Conservation (phyloP, 2,888 invertebrate species). For the Eupithecia vulgata region DNA sequence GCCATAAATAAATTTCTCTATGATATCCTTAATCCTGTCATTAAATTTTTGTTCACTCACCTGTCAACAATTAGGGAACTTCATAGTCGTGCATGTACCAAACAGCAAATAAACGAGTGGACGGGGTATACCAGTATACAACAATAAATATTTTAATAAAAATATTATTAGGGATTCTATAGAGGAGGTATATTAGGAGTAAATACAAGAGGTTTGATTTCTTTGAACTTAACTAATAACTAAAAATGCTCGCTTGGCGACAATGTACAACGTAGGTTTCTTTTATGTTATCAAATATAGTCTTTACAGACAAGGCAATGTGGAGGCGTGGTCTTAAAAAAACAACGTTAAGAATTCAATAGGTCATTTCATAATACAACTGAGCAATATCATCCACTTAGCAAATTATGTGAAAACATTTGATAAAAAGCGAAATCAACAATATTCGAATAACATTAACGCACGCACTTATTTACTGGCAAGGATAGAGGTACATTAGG, state of each 20-base stretch:
- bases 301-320: conserved; percentile 9
- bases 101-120: no score
- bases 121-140: background rate
- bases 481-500: conserved; percentile 56
- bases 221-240: conserved; percentile 31
- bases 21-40: no score
- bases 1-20: no score
- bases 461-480: conserved; percentile 38
- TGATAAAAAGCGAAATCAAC: background rate
- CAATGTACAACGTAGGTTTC: conserved; percentile 3
- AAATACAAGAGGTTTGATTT: conserved; percentile 28
- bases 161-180: background rate
- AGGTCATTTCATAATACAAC: background rate
- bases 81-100: no score
- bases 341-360: background rate
- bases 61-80: no score
- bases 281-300: background rate
- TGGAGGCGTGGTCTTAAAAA: conserved; percentile 9
- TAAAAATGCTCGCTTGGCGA: conserved; percentile 32
- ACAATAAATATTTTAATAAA: background rate
- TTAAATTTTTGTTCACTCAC: no score
- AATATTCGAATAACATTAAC: background rate
- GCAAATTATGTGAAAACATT: conserved; percentile 9
- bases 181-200: conserved; percentile 8
- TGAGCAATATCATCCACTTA: background rate